These are phyloP conservation scores for Podilymbus podiceps DNA, from an alignment of 2,113 vertebrate species.

Conservation along the genomic window DNA sequence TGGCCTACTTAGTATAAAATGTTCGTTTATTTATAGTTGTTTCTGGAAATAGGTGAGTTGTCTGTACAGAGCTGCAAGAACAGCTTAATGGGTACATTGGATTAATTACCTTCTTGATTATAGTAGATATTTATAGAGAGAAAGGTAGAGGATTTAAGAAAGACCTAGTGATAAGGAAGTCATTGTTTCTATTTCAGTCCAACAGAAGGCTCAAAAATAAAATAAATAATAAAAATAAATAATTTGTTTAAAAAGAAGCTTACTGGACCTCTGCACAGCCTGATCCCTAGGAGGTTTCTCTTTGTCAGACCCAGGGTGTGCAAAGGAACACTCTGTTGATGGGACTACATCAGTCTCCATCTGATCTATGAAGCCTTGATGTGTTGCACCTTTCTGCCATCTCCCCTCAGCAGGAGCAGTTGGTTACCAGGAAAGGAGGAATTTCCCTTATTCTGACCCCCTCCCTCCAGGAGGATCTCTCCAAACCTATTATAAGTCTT, in stretches of 20 bases:
- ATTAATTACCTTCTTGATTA: conserved; percentile 43
- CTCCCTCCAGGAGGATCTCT: neutral
- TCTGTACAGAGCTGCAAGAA: neutral
- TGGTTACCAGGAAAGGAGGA: neutral
- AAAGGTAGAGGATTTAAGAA: neutral
- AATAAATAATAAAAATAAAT: neutral
- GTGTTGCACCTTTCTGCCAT: neutral
- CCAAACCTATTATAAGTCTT: neutral
- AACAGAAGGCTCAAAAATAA: neutral
- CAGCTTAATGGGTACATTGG: neutral
- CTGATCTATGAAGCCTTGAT: neutral
- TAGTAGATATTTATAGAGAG: conserved; percentile 2
- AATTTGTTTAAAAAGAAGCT: neutral
- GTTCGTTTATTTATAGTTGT: neutral
- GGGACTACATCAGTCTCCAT: neutral
- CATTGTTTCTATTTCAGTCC: neutral
- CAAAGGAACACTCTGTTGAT: neutral
- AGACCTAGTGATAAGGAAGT: neutral
- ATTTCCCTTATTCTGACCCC: neutral
- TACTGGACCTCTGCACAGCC: neutral
- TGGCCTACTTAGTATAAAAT: neutral
- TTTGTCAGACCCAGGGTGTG: neutral
- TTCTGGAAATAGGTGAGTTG: conserved; percentile 15
- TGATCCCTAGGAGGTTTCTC: neutral
- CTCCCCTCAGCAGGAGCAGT: neutral